A percentile compares a stretch with the other conserved stretches of the same genome.
Conservation (phyloP, 2,797 vertebrate species). For the Pipistrellus pygmaeus region DNA sequence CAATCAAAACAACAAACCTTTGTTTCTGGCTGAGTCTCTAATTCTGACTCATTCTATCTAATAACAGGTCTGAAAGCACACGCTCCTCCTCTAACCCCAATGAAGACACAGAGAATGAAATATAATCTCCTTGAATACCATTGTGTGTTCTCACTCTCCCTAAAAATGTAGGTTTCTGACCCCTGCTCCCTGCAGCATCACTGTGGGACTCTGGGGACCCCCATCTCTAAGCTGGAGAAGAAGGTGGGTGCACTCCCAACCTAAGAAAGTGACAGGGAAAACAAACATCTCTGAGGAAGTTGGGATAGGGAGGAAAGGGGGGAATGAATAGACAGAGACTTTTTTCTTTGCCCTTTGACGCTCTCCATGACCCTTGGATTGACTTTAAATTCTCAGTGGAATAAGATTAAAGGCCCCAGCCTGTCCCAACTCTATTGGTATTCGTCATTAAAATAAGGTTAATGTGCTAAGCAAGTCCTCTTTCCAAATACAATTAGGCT, state of each 20-base stretch:
- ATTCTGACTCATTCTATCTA: not conserved
- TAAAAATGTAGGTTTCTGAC: not conserved
- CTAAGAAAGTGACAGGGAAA: not conserved
- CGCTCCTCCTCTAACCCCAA: not conserved
- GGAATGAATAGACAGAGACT: not conserved
- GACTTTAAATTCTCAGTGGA: not conserved
- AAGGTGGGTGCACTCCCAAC: not conserved
- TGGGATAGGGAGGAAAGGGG: not conserved
- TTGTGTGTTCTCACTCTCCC: not conserved
- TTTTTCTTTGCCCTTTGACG: constrained; percentile 14
- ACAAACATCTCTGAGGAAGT: not conserved
- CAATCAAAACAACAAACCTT: not conserved
- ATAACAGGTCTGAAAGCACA: not conserved
- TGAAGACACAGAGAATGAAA: not conserved
- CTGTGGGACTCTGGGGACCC: not conserved
- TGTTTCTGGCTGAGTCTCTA: not conserved
- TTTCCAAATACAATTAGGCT: not conserved
- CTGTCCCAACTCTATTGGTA: not conserved
- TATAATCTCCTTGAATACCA: not conserved
- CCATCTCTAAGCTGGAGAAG: not conserved
- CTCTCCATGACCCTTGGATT: not conserved
- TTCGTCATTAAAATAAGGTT: not conserved
- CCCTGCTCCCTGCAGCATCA: not conserved
- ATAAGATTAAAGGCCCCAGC: not conserved
- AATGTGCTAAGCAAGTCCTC: not conserved